Percentiles rank a stretch among this genome's conserved stretches.
Evolutionary conservation across 2,888 invertebrate species (phyloP).

Genomic region (Synergus itoensis): DNA sequence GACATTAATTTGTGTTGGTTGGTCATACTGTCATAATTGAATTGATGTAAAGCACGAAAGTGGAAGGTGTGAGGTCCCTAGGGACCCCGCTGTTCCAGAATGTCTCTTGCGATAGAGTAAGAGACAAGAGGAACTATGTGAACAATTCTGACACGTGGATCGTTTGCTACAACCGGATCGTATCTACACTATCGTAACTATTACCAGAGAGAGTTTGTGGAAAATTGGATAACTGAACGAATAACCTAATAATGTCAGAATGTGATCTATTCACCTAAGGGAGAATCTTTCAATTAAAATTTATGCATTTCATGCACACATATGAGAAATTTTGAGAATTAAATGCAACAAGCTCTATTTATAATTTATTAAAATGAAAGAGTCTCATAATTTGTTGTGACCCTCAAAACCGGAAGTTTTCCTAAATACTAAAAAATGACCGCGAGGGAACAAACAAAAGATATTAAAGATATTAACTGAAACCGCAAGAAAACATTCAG

Average conservation of each 20-base stretch:
- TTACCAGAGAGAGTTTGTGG: constrained; percentile 19
- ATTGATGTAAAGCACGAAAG: constrained; percentile 38
- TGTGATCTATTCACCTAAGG: background rate
- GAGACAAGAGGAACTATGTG: constrained; percentile 21
- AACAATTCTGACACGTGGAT: constrained; percentile 39
- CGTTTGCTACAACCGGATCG: constrained; percentile 21
- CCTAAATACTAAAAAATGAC: background rate
- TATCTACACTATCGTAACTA: constrained; percentile 2
- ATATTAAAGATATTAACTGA: background rate
- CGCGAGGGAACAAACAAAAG: background rate
- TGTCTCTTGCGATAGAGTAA: constrained; percentile 14
- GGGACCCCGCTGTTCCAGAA: constrained; percentile 26
- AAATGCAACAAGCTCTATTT: no score
- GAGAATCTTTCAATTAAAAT: no score
- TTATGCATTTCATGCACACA: no score
- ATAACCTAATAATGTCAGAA: constrained; percentile 21
- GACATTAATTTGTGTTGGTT: constrained; percentile 23
- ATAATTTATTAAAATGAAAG: no score
- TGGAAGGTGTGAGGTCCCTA: constrained; percentile 27
- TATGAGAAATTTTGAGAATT: no score
- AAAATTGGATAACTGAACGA: constrained; percentile 5
- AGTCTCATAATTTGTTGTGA: background rate
- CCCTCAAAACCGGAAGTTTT: background rate
- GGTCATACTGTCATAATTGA: constrained; percentile 38
- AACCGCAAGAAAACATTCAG: background rate